Base-by-base conservation (phyloP, 30 jellyfish, hydroid and myxozoan genomes). In the Aurelia coerulea region DNA sequence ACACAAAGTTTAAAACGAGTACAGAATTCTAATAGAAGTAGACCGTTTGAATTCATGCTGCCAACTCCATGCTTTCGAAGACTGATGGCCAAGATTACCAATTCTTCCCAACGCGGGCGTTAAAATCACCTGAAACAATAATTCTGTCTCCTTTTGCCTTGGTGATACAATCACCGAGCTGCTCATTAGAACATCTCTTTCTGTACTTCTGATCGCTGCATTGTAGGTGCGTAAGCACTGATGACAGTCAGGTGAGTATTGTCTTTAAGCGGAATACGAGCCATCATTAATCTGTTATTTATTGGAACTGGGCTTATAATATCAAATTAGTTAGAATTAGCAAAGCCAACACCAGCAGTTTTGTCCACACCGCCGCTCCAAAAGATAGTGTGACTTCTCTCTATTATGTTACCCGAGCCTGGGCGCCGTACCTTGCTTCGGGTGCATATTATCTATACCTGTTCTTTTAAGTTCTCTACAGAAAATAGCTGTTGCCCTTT, bases 151-250 rank as follows among this genome's bases (percentile, higher is more conserved):
- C 76, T 65, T 65, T 65, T 31, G 33, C 76, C 42, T 65, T 65
- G 76, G 76, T 16, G 41, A 65, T 31, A 31, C 76, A 65, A 65
- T 65, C 42, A 31, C 76, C 42, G 32, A 65, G 76, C 76, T 65
- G 76, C 42, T 11, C 76, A 65, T 23, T 65, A 65, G 76, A 15
- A 65, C 76, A 16, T n/a, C 42, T 65, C 76, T 31, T 65, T 65
- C 76, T n/a, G 14, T n/a, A 16, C 76, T 16, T 65, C 76, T n/a
- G 76, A 65, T n/a, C 33, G 42, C 42, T 65, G 76, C 76, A 65
- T 65, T 31, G 76, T 65, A 16, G 76, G 76, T 10, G 76, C 76
- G 19, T 65, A 65, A 14, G 19, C 76, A 65, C 76, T 65, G 76
- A 65, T 65, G 16, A 65, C 41, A 65, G 76, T 65, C 76, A 65